A percentile compares a stretch with the other conserved stretches of the same genome.
These are phyloP conservation scores for Toxotes lorentzi DNA, from an alignment of 2,797 vertebrate genomes.

Conservation along the genomic window DNA sequence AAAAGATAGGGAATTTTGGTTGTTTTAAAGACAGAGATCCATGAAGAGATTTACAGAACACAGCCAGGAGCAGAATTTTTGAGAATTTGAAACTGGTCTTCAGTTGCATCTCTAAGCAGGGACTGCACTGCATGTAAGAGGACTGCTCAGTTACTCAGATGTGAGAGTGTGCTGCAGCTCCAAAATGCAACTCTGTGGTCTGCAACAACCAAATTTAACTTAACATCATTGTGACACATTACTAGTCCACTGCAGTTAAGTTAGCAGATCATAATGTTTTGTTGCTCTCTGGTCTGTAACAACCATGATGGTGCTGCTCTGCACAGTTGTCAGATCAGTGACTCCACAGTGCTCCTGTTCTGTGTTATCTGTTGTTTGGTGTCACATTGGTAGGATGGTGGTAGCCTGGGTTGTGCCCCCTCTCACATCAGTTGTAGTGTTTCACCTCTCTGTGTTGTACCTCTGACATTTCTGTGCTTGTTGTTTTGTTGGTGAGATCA, in stretches of 20 bases:
- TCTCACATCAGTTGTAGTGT: not conserved
- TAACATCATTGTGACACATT: slow-evolving; percentile 9
- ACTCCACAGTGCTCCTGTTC: slow-evolving; percentile 7
- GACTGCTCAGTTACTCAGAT: slow-evolving; percentile 5
- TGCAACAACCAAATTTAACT: slow-evolving; percentile 3
- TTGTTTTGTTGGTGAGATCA: slow-evolving; percentile 1
- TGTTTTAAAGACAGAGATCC: not conserved
- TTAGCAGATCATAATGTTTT: slow-evolving; percentile 9
- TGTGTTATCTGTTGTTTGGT: slow-evolving; percentile 15
- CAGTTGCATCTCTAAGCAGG: not conserved
- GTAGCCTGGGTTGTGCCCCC: not conserved
- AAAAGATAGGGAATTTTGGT: not conserved
- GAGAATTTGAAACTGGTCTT: not conserved
- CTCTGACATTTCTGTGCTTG: not conserved
- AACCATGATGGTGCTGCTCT: slow-evolving; percentile 25
- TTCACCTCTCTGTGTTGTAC: not conserved
- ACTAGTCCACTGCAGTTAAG: slow-evolving; percentile 4
- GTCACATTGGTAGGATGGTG: slow-evolving; percentile 3
- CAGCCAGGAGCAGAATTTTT: not conserved
- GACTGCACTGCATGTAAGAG: slow-evolving; percentile 12
- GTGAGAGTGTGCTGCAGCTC: not conserved
- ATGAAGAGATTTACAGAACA: not conserved
- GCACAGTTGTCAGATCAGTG: slow-evolving; percentile 25
- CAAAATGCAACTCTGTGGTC: slow-evolving; percentile 6
- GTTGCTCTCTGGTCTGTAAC: slow-evolving; percentile 35